Base-by-base conservation (phyloP, 2,797 vertebrate species). In the Clarias pachynema region DNA sequence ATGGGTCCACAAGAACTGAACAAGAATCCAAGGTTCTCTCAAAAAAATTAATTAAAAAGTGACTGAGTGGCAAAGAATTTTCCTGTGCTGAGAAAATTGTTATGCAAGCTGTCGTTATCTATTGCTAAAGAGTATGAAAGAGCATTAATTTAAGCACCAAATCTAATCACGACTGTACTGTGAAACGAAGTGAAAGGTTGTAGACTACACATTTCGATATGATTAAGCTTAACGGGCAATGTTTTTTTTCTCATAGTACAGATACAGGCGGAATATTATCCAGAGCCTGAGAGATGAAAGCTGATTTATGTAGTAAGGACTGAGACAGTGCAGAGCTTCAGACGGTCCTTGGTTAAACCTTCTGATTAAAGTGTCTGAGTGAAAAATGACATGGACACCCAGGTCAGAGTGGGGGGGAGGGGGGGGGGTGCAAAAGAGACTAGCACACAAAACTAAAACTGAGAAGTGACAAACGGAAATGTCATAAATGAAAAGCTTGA, bases 331-430 rank as follows among this genome's bases (percentile, higher is more conserved):
- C 80, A 15, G n/a, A 66, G 56, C 49, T 74, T 62, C 68, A 77
- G 57, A 84, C 57, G 37, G 73, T 53, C 49, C 83, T 66, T 34
- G 53, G 84, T 83, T 88, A 44, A 84, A 75, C 81, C 86, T 77
- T 44, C 88, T 90, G 91, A 92, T 91, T 91, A 92, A 92, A 90
- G 81, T 89, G 91, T 89, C 91, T 87, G 81, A 86, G 74, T 90
- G 89, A 92, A 85, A 91, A 89, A 91, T 20, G 78, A 87, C 34
- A 56, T 53, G 74, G 74, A 77, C 87, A 84, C 72, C 88, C 70
- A 88, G 89, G 88, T 88, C 85, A 88, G 63, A 73, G 70, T 69
- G 37, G 74, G 68, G 66, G 62, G 78, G 15, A 29, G 31, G 62
- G 63, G 10, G 10, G 44, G 44, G 66, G 57, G 74, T 15, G 34